phyloP scores from a whole-genome alignment of 2,888 invertebrate species.

The Eupithecia subumbrata region DNA sequence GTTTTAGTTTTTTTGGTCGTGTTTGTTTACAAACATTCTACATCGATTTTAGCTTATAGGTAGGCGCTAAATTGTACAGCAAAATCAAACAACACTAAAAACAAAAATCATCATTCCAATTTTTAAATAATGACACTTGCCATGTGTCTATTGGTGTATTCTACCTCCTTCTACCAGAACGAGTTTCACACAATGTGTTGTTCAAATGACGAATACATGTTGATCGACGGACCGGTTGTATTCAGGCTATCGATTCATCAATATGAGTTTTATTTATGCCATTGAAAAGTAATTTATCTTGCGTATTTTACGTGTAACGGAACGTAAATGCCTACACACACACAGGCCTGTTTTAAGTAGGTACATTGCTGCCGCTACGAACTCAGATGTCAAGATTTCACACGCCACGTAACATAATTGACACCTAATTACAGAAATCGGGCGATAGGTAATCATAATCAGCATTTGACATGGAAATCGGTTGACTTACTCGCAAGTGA shows the following conservation, averaged over 20 bases:
- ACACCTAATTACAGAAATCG: constrained; percentile 2
- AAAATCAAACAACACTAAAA: not conserved
- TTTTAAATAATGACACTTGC: constrained; percentile 3
- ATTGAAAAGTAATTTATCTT: constrained; percentile 17
- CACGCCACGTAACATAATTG: not conserved
- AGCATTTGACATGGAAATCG: not conserved
- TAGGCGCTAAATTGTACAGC: not conserved
- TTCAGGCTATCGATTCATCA: constrained; percentile 39
- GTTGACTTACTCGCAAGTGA: not conserved
- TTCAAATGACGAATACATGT: constrained; percentile 10
- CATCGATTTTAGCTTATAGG: no score
- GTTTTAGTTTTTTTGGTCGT: no score
- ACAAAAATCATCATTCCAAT: not conserved
- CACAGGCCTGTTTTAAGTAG: not conserved
- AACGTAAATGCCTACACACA: constrained; percentile 1
- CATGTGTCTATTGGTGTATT: not conserved
- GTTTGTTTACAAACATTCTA: no score
- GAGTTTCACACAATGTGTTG: constrained; percentile 7
- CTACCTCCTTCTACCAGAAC: not conserved
- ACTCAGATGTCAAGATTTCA: not conserved
- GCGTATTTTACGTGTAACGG: constrained; percentile 13
- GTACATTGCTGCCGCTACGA: constrained; percentile 2
- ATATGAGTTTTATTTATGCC: constrained; percentile 20
- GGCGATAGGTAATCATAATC: not conserved
- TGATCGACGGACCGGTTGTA: constrained; percentile 34